These are phyloP conservation scores for Heteractis magnifica DNA, from an alignment of 92 coral and sea anemone species.

Conservation along the genomic window DNA sequence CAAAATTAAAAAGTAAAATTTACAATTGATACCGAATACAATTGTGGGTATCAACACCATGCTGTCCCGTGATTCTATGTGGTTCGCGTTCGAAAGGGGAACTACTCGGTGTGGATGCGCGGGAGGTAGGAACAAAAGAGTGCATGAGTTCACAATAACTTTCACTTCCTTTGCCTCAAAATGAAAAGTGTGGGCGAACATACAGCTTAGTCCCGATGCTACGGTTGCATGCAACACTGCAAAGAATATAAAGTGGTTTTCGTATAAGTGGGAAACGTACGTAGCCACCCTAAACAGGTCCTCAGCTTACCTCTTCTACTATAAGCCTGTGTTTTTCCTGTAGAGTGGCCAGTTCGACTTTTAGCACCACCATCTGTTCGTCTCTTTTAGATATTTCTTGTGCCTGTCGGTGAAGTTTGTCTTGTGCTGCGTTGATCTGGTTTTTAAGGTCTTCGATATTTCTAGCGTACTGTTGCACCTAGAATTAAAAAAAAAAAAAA, in stretches of 20 bases:
- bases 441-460: conserved; percentile 68
- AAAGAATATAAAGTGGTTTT: background rate
- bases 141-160: no score
- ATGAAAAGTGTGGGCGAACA: no score
- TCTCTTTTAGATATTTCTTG: conserved; percentile 79
- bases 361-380: conserved; percentile 82
- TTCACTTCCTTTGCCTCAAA: no score
- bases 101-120: background rate
- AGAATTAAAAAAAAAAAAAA: background rate
- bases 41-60: background rate
- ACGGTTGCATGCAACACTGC: no score
- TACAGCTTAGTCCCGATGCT: no score
- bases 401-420: conserved; percentile 70
- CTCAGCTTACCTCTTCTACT: conserved; percentile 78
- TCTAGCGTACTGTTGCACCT: conserved; percentile 75
- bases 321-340: conserved; percentile 89
- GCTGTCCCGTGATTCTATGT: background rate
- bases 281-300: background rate
- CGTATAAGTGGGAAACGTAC: background rate
- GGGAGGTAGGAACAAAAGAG: no score
- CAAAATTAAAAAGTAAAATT: no score
- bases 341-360: conserved; percentile 88
- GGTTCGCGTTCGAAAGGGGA: background rate
- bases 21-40: no score
- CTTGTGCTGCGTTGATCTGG: conserved; percentile 72